Base-by-base conservation (phyloP, 2,797 vertebrate genomes). In the Malurus splendens region DNA sequence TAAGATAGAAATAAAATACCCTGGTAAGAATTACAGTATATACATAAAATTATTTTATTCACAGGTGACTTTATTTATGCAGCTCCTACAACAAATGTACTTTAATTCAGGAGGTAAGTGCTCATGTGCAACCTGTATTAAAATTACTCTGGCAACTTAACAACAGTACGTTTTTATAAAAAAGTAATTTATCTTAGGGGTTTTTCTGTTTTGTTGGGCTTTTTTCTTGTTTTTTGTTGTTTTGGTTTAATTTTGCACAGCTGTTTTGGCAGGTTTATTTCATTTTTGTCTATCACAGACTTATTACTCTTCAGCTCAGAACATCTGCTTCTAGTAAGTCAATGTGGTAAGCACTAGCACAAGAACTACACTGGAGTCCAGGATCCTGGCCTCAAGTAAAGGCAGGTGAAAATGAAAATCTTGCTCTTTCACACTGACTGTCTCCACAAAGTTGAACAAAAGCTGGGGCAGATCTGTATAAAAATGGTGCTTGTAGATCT, bases 171-270 rank as follows among this genome's bases (percentile, higher is more conserved):
- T 47, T 79, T 86, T 62, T 39, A 48, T 25, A 47, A 3, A n/a
- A 2, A 73, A 62, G 6, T 73, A 14, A 45, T 48, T 76, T 15
- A 32, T 3, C 14, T 18, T 39, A 39, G 8, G 0, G 12, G 30
- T 74, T 72, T 30, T 54, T 32, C 52, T 55, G 14, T 59, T 62
- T n/a, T 14, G 5, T 36, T 68, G 56, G 6, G 2, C 1, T 17
- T 20, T 60, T 25, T n/a, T 19, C 8, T 54, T 59, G 11, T 0
- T 39, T 61, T 61, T 45, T 44, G 14, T 13, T 44, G 20, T 4
- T 18, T 20, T 10, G 1, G 3, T 32, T 33, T 2, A 0, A 25
- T 68, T 50, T 62, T 56, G 4, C 68, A 30, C 0, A 0, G 17
- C 23, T 7, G 0, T 51, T 64, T 51, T 39, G 8, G 19, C 5